Evolutionary conservation across 2,113 vertebrate genomes (phyloP).

Genomic region (Ptilorrhoa leucosticta): DNA sequence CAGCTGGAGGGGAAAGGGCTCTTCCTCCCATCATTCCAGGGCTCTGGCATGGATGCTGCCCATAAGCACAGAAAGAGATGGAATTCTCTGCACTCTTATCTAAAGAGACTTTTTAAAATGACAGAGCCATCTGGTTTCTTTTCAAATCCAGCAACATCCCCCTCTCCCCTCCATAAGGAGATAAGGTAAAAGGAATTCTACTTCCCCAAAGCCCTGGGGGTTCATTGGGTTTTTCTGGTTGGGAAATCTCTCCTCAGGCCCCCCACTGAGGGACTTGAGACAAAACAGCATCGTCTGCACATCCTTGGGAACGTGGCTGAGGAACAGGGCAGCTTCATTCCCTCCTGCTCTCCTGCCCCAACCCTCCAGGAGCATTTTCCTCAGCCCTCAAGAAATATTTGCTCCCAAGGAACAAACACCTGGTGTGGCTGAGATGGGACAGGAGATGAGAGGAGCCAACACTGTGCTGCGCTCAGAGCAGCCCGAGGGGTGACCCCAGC

Average conservation of each 20-base stretch:
- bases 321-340: not conserved
- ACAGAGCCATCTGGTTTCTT: not conserved
- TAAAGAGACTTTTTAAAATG: not conserved
- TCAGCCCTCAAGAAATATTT: not conserved
- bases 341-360: not conserved
- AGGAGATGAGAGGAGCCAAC: not conserved
- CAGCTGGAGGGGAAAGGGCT: not conserved
- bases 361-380: not conserved
- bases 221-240: not conserved
- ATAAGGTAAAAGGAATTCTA: not conserved
- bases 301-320: not conserved
- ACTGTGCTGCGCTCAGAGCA: not conserved
- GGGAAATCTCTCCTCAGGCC: conserved; percentile 15
- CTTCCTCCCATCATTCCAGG: not conserved
- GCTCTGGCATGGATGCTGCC: not conserved
- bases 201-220: not conserved
- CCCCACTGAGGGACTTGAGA: not conserved
- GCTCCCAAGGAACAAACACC: not conserved
- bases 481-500: not conserved
- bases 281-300: not conserved
- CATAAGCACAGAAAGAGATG: not conserved
- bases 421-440: not conserved
- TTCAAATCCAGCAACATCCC: not conserved
- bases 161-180: not conserved
- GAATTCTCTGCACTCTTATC: not conserved